These are phyloP conservation scores for Sphaerophoria taeniata DNA, from an alignment of 2,888 invertebrate species.

Conservation along the genomic window DNA sequence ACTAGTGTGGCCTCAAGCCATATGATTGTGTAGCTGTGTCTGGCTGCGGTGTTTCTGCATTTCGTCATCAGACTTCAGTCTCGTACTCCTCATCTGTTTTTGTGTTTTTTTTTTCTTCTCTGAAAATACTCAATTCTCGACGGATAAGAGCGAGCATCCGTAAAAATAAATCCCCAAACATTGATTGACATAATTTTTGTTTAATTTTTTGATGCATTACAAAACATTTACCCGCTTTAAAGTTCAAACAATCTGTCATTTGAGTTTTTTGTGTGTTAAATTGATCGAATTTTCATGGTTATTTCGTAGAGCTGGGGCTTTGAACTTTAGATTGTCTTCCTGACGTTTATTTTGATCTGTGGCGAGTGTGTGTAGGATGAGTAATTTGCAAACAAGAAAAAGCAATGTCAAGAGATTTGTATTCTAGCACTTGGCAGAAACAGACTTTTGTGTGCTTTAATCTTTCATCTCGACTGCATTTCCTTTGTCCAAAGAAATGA, in stretches of 20 bases:
- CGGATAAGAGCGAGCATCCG: constrained; percentile 25
- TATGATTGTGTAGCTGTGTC: constrained; percentile 17
- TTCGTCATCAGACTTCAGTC: constrained; percentile 13
- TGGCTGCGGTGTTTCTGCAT: constrained; percentile 22
- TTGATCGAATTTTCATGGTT: neutral
- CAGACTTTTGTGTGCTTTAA: too few species aligned
- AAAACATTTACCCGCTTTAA: constrained; percentile 23
- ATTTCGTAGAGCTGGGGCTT: neutral
- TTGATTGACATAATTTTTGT: constrained; percentile 30
- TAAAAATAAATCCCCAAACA: constrained; percentile 46
- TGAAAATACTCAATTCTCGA: constrained; percentile 65
- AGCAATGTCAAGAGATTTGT: too few species aligned
- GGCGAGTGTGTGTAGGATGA: too few species aligned
- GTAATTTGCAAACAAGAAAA: too few species aligned
- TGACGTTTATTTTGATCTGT: too few species aligned
- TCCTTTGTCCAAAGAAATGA: too few species aligned
- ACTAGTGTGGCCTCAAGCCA: constrained; percentile 8
- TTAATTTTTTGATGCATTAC: constrained; percentile 14
- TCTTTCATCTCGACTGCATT: too few species aligned
- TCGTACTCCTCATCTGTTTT: constrained; percentile 32
- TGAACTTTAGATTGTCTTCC: constrained; percentile 14
- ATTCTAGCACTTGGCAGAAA: too few species aligned
- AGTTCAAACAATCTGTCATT: neutral
- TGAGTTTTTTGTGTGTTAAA: constrained; percentile 15
- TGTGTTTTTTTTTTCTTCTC: constrained; percentile 52